Evolutionary conservation across 1,140 invertebrate species (phyloP), one percentile per base, ranked within the genome.

Genomic region (Pseudobourletiella spinata): DNA sequence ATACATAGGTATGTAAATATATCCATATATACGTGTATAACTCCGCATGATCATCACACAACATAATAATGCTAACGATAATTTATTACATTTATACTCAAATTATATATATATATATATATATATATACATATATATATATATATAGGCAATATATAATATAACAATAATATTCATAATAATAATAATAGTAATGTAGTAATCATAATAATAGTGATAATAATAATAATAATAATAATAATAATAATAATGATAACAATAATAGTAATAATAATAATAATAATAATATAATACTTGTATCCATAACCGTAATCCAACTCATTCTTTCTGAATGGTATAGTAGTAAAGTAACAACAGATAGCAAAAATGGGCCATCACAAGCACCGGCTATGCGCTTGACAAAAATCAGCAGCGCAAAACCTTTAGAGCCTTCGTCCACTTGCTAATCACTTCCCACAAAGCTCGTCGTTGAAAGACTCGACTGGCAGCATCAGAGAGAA

Each of bases 381-480:
- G 24, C 11, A 52, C 3, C 50, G 24, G 46, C 22, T 48, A 11
- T 11, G 11, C 46, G 46, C 46, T 48, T 48, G 18, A 48, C 6
- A 26, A 52, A 52, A 52, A 14, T 26, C 50, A 8, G 22, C 50
- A 15, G n/a, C n/a, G n/a, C n/a, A 52, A 52, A 25, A 26, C 50
- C 22, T 3, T 52, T 30, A 52, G 50, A 55, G 32, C 52, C 52
- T 55, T 39, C 50, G 8, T 52, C 26, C 26, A 55, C 52, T 35
- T 55, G 28, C 52, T 48, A 52, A 63, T 63, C 44, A 57, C 55
- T 63, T 63, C 46, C 61, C 20, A 57, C 60, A 63, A 63, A 63
- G 61, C 61, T 63, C 61, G 61, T 63, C 61, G 61, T 52, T 65
- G 64, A 65, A 65, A 65, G 64, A 65, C 63, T 61, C 59, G 48